Base-by-base conservation (phyloP, 2,888 invertebrate species). In the Chrysotoxum bicinctum region DNA sequence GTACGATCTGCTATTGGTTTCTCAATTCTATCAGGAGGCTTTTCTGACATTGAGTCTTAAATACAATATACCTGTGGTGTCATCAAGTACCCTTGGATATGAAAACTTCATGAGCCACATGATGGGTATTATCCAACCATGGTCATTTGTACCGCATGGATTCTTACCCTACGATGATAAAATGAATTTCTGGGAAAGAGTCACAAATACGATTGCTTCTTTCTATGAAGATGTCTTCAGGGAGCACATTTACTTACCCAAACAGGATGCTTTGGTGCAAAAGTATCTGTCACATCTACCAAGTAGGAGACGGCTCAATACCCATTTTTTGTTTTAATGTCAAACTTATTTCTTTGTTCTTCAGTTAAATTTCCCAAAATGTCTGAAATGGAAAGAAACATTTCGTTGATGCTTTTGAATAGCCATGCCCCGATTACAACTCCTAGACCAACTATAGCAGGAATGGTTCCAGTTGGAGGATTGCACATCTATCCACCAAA, bases 391-490 rank as follows among this genome's bases (percentile, higher is more conserved):
- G 92, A 93, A 81, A 91, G 90, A 45, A 92, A 92, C 66, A 89
- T 93, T 14, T 93, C 93, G 1, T 87, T 93, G 6, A 90, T 93
- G 40, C 87, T 94, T 56, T 87, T 93, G 0, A 94, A 94, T 88
- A 92, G 92, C 62, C 93, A 94, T 89, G 90, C 91, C 43, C 91
- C 92, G 4, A 86, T 93, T 40, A 91, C 92, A 37, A 92, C 92
- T 4, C 88, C 93, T 6, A 90, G 92, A 60, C 93, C 94, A 8
- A 88, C 90, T 0, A 90, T 92, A 2, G 91, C 92, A 1, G 91
- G 91, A 4, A 90, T 93, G 85, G 89, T 94, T 9, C 92, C 93
- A 60, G 92, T 94, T 7, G 94, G 93, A 10, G 94, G 94, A 37
- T 89, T 94, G 72, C 94, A 94, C 81, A 92, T 94, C 48, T 91